Conservation (phyloP, 2,888 invertebrate species). For the Caenorhabditis sp. region DNA sequence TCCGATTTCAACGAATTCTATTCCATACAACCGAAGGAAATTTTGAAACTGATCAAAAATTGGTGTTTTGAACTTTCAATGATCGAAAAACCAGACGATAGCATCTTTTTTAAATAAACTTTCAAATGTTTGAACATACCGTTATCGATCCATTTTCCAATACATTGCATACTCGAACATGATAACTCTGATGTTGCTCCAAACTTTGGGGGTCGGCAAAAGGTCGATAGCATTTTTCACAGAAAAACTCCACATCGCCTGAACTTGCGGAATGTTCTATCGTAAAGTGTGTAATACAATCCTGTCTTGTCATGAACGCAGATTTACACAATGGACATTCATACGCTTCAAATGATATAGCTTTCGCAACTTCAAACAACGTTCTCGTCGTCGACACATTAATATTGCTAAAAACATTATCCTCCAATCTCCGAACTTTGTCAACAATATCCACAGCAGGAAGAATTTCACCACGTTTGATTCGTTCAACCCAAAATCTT, state of each 20-base stretch:
- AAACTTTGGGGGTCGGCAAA: constrained; percentile 25
- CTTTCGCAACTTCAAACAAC: constrained; percentile 58
- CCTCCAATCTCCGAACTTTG: constrained; percentile 56
- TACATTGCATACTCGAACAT: constrained; percentile 59
- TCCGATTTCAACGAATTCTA: too few relatives aligned
- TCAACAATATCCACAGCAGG: constrained; percentile 59
- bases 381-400: constrained; percentile 46
- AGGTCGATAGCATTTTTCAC: constrained; percentile 51
- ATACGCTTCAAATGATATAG: constrained; percentile 64
- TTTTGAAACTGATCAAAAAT: too few relatives aligned
- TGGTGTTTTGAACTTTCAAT: too few relatives aligned
- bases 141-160: constrained; percentile 23
- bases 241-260: constrained; percentile 60
- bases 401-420: constrained; percentile 50
- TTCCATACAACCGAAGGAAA: neutral
- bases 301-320: constrained; percentile 61
- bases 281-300: constrained; percentile 61
- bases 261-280: constrained; percentile 56
- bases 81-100: too few relatives aligned
- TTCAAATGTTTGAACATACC: neutral
- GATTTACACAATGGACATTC: constrained; percentile 69
- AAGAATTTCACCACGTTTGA: constrained; percentile 65
- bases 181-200: constrained; percentile 66
- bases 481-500: constrained; percentile 60
- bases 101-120: too few relatives aligned